Percentiles rank a stretch among this genome's conserved stretches.
phyloP scores from a whole-genome alignment of 35 echinoderm and acorn worm genomes.

The Ptychodera flava region DNA sequence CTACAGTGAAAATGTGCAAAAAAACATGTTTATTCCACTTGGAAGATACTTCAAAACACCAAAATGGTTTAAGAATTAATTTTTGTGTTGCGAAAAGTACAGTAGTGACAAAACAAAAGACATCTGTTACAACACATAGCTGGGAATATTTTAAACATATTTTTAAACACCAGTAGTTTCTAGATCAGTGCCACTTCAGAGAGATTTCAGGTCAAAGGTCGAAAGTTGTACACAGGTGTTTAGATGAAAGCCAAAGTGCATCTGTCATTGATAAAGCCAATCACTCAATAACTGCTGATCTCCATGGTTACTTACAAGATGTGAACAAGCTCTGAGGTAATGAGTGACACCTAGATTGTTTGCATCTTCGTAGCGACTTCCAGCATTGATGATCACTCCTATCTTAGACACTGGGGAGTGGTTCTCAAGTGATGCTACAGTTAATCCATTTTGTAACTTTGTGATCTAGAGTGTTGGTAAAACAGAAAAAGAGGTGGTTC shows the following conservation, averaged over 20 bases:
- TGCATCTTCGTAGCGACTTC: slow-evolving; percentile 58
- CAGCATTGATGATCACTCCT: slow-evolving; percentile 77
- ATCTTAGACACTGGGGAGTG: slow-evolving; percentile 74
- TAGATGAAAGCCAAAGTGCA: too few species aligned
- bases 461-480: slow-evolving; percentile 66
- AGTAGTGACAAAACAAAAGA: too few species aligned
- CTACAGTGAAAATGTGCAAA: slow-evolving; percentile 28
- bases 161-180: too few species aligned
- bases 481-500: too few species aligned
- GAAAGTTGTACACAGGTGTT: too few species aligned
- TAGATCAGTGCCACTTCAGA: too few species aligned
- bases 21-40: not conserved
- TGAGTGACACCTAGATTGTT: slow-evolving; percentile 74
- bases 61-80: not conserved
- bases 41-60: not conserved
- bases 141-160: too few species aligned
- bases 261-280: too few species aligned
- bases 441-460: slow-evolving; percentile 79
- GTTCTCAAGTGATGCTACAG: slow-evolving; percentile 89
- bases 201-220: too few species aligned
- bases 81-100: not conserved
- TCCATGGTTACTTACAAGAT: slow-evolving; percentile 91
- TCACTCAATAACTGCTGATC: too few species aligned
- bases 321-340: slow-evolving; percentile 70
- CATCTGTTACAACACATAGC: too few species aligned